Base-by-base conservation (phyloP, 2,888 invertebrate genomes). In the Mechanitis mazaeus region DNA sequence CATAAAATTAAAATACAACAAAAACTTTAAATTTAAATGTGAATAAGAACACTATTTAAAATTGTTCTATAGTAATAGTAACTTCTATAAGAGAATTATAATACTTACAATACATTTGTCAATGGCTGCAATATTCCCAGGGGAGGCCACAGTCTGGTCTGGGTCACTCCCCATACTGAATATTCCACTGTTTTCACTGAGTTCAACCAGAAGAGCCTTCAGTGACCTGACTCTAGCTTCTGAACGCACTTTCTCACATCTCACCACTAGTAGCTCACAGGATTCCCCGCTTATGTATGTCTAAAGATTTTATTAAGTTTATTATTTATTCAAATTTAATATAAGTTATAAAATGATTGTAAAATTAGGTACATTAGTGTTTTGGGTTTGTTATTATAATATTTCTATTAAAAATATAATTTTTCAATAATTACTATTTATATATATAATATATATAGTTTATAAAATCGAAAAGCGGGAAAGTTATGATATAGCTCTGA, bases 61-160 rank as follows among this genome's bases (percentile, higher is more conserved):
- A 7, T 28, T 56, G 5, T 46, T 2, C 5, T 28, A 47, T 47
- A 28, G 20, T 47, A 47, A 47, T 47, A 47, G 7, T 28, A 47
- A 47, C 12, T 47, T 31, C 31, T 9, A 11, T 31, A 28, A 7
- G 28, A 33, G 35, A 9, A 56, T 45, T 28, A 35, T 20, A 53
- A 20, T 28, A 80, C 82, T 80, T 42, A 87, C 87, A 68, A 87
- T 85, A 70, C 72, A 70, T 42, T 75, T 82, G 65, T 86, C 81
- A 0, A 82, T 55, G 4, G 62, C 60, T 0, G 70, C 65, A 9
- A 84, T 75, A 33, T 71, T 72, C 33, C 56, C 59, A 4, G 59
- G 53, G 0, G 67, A 63, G 3, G 60, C 60, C 3, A 56, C 60
- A 11, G 50, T 58, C 38, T 68, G 64, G 1, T 56, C 55, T 1